phyloP scores from a whole-genome alignment of 2,888 invertebrate genomes.

The Conops quadrifasciatus region DNA sequence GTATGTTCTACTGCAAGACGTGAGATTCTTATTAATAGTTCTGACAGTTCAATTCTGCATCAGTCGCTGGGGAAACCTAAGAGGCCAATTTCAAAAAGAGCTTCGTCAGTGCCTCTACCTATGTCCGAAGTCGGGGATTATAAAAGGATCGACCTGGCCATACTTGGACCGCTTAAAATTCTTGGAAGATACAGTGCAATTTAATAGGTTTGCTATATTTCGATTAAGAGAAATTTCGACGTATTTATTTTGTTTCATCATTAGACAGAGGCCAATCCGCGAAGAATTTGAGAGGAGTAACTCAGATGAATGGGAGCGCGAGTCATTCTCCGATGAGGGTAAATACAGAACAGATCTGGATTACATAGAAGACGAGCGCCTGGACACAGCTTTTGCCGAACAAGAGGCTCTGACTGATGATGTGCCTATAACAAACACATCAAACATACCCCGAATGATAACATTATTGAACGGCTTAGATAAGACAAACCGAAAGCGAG shows the following conservation, averaged over 20 bases:
- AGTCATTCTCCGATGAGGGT: background rate
- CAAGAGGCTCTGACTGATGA: constrained; percentile 35
- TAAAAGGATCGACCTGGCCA: constrained; percentile 54
- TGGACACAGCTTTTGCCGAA: background rate
- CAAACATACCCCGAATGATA: constrained; percentile 47
- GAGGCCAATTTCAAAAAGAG: constrained; percentile 57
- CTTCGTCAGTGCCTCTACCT: constrained; percentile 47
- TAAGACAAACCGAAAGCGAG: constrained; percentile 42
- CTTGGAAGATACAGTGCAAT: constrained; percentile 43
- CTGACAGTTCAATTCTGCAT: constrained; percentile 54
- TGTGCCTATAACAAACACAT: constrained; percentile 31
- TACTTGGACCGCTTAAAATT: constrained; percentile 53
- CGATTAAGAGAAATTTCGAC: background rate
- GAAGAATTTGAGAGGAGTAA: too few relatives aligned
- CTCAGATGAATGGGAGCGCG: background rate
- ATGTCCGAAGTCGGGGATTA: constrained; percentile 46
- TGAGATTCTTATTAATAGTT: background rate
- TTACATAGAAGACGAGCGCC: constrained; percentile 35
- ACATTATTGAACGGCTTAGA: constrained; percentile 47
- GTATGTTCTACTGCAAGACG: constrained; percentile 39
- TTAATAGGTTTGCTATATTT: constrained; percentile 33
- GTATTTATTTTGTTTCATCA: background rate
- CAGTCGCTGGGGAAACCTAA: constrained; percentile 58
- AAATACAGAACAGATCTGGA: background rate
- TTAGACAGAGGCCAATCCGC: too few relatives aligned